phyloP scores from a whole-genome alignment of 2,113 vertebrate genomes.

The Electrona antarctica region DNA sequence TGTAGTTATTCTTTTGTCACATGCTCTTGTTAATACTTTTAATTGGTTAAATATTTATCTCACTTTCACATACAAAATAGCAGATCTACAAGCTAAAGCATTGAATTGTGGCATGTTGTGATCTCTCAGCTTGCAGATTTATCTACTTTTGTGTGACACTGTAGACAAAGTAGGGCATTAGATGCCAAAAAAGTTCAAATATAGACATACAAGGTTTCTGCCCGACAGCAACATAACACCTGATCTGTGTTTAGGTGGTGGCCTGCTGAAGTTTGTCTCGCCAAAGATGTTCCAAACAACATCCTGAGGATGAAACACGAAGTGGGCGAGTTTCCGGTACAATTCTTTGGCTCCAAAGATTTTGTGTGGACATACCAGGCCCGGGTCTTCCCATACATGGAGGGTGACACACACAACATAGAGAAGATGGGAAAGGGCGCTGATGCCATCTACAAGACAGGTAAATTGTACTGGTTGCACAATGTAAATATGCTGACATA shows the following conservation, averaged over 20 bases:
- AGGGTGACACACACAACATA: constrained; percentile 96
- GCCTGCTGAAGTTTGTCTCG: constrained; percentile 96
- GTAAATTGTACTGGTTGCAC: constrained; percentile 62
- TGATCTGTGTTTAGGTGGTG: constrained; percentile 86
- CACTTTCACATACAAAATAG: too few species aligned
- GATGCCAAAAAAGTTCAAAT: too few species aligned
- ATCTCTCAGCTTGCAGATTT: too few species aligned
- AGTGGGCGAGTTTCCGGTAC: constrained; percentile 95
- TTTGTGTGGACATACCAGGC: constrained; percentile 99
- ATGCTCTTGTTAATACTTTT: too few species aligned
- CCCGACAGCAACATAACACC: background rate
- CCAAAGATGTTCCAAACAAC: constrained; percentile 91
- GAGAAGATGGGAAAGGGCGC: constrained; percentile 98
- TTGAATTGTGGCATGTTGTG: too few species aligned
- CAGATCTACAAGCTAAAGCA: too few species aligned
- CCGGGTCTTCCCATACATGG: constrained; percentile 97
- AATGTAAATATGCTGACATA: background rate
- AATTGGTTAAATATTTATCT: too few species aligned
- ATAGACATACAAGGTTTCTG: too few species aligned
- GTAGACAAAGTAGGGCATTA: too few species aligned
- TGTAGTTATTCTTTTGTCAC: too few species aligned
- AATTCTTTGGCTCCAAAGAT: constrained; percentile 98
- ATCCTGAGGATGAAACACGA: constrained; percentile 95
- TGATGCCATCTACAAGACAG: constrained; percentile 95
- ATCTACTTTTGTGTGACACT: too few species aligned